Evolutionary conservation across 2,797 vertebrate genomes (phyloP).

Genomic region (Clarias pachynema): DNA sequence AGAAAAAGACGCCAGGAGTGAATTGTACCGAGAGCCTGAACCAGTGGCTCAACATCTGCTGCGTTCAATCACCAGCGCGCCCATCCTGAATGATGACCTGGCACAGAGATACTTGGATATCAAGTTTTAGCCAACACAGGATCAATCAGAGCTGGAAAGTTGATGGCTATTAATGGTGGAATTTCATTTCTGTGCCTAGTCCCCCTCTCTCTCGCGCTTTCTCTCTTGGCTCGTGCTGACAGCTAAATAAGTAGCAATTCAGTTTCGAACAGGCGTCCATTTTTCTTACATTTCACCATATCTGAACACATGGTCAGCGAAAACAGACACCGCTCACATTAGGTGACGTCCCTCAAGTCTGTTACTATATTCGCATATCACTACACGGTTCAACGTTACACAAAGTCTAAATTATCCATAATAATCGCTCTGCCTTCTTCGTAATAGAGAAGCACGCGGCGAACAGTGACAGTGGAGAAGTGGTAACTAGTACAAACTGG

Average conservation of each 20-base stretch:
- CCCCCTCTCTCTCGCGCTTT: background rate
- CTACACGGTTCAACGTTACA: background rate
- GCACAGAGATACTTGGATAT: conserved; percentile 42
- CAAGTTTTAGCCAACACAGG: conserved; percentile 47
- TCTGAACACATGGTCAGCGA: conserved; percentile 8
- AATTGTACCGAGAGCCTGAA: background rate
- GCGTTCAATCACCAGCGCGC: conserved; percentile 28
- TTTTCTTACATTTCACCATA: conserved; percentile 18
- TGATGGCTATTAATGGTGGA: conserved; percentile 37
- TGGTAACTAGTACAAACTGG: background rate
- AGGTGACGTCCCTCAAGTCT: background rate
- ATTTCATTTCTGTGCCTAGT: conserved; percentile 18
- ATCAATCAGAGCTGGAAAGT: conserved; percentile 41
- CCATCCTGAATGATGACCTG: conserved; percentile 63
- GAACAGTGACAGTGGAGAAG: background rate
- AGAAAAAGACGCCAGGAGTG: background rate
- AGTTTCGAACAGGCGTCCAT: conserved; percentile 30
- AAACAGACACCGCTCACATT: background rate
- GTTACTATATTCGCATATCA: background rate
- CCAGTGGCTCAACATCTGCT: conserved; percentile 29
- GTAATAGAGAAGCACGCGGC: background rate
- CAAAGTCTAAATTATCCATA: background rate
- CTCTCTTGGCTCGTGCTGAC: conserved; percentile 9
- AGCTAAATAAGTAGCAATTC: conserved; percentile 33
- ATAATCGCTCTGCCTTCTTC: background rate